Conservation (phyloP, 1,140 invertebrate species). For the Laupala kohalensis region DNA sequence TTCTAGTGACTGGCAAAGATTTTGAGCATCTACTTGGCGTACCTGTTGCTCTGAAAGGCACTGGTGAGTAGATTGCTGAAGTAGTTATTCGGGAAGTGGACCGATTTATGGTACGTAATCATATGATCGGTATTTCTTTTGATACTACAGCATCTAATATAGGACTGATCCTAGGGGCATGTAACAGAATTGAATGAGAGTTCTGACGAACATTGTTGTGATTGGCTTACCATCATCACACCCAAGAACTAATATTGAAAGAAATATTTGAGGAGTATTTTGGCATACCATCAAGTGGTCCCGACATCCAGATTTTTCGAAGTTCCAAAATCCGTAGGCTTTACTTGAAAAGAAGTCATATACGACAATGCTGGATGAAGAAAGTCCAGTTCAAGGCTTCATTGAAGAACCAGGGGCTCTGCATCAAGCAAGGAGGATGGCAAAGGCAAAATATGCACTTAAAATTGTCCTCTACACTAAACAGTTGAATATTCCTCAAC, state of each 20-base stretch:
- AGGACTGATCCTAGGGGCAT: constrained; percentile 11
- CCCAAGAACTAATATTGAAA: constrained; percentile 10
- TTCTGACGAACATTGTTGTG: constrained; percentile 6
- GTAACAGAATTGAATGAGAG: constrained; percentile 2
- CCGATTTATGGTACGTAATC: constrained; percentile 9
- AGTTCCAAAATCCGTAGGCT: too few relatives aligned
- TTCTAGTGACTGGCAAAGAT: constrained; percentile 4
- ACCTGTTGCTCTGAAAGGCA: constrained; percentile 11
- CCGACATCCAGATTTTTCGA: constrained; percentile 14
- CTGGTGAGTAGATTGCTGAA: constrained; percentile 11
- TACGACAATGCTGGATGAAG: too few relatives aligned
- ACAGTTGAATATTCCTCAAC: constrained; percentile 14
- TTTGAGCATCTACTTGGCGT: background rate
- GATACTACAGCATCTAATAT: constrained; percentile 11
- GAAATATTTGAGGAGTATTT: constrained; percentile 6
- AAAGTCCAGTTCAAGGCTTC: too few relatives aligned
- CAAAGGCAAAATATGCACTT: constrained; percentile 18
- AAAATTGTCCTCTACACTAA: constrained; percentile 19
- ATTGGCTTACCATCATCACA: constrained; percentile 9
- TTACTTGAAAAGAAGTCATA: too few relatives aligned
- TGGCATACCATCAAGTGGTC: constrained; percentile 12
- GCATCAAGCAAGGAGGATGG: constrained; percentile 20
- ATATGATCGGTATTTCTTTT: constrained; percentile 9
- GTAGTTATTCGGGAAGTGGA: constrained; percentile 10
- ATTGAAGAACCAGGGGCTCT: constrained; percentile 17